A percentile compares a stretch with the other conserved stretches of the same genome.
Conservation (phyloP, 2,113 vertebrate genomes). For the Saccopteryx bilineata region DNA sequence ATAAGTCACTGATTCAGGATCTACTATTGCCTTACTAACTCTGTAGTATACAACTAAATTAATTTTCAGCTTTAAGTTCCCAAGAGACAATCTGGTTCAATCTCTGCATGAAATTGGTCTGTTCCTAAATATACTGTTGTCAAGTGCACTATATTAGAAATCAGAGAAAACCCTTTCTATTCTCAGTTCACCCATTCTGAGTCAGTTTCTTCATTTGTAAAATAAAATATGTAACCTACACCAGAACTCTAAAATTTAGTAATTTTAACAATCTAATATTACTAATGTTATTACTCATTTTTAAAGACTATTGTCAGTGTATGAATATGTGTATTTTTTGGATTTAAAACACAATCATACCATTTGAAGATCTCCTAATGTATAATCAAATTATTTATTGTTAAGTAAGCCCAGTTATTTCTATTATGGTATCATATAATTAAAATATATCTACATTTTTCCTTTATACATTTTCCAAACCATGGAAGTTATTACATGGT, state of each 20-base stretch:
- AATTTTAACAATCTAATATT: neutral
- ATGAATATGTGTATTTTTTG: neutral
- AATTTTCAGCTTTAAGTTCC: neutral
- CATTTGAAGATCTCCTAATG: neutral
- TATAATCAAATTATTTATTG: neutral
- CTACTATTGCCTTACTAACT: neutral
- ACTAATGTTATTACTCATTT: neutral
- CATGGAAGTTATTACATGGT: neutral
- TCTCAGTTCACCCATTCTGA: neutral
- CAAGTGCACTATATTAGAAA: neutral
- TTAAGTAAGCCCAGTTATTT: neutral
- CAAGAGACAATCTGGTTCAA: neutral
- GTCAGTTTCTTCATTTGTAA: constrained; percentile 25
- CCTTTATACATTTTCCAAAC: neutral
- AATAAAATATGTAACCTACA: neutral
- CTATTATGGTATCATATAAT: neutral
- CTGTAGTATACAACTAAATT: neutral
- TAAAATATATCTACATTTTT: neutral
- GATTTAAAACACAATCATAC: neutral
- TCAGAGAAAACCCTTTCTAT: neutral
- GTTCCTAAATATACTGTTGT: neutral
- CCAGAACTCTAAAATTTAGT: neutral
- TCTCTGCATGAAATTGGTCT: neutral
- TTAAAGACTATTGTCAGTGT: neutral
- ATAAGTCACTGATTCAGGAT: neutral